Percentiles rank a stretch among this genome's conserved stretches.
phyloP scores from a whole-genome alignment of 2,888 invertebrate species.

The Trachelus troglodyta region DNA sequence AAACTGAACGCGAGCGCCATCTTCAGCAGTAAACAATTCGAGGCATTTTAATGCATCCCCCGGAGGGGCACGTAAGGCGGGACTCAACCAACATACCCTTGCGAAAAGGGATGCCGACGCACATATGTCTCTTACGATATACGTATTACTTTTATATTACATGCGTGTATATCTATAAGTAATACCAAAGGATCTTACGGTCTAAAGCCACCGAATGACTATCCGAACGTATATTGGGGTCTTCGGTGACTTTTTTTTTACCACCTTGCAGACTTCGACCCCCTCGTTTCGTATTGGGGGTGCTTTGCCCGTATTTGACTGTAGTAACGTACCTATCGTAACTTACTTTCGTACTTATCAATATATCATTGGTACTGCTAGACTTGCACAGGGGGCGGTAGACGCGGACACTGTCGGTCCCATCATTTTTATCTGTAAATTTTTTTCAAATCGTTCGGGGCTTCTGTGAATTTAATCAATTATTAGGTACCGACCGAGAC shows the following conservation, averaged over 20 bases:
- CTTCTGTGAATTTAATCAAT: conserved; percentile 36
- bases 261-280: conserved; percentile 2
- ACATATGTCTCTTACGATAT: not conserved
- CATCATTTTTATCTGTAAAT: not conserved
- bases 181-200: conserved; percentile 41
- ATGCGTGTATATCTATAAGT: not conserved
- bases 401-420: conserved; percentile 18
- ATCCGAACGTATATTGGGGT: conserved; percentile 53
- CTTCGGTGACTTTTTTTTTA: conserved; percentile 42
- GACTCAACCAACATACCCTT: conserved; percentile 41
- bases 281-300: not conserved
- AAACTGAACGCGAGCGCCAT: conserved; percentile 12
- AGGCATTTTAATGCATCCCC: conserved; percentile 54
- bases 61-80: conserved; percentile 45
- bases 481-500: conserved; percentile 31
- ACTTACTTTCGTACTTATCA: no score
- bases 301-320: no score
- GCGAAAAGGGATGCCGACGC: conserved; percentile 15
- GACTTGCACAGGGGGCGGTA: no score
- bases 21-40: conserved; percentile 50
- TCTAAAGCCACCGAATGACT: conserved; percentile 55
- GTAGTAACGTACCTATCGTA: no score
- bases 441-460: conserved; percentile 30
- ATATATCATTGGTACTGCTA: no score
- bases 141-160: not conserved